Conservation (phyloP, 37 sponge, comb jelly and placozoan species). For the Spongia lamella region DNA sequence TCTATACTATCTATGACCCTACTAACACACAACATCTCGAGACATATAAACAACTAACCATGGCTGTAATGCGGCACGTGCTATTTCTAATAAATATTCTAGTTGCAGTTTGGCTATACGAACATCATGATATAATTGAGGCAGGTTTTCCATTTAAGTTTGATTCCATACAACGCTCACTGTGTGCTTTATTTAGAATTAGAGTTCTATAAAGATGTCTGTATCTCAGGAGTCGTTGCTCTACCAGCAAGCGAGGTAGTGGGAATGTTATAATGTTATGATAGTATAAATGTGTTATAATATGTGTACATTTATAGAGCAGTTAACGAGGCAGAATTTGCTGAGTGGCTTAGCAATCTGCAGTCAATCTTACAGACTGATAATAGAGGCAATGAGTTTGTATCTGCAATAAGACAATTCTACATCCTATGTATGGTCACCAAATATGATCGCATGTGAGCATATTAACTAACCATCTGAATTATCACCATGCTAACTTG, state of each 20-base stretch:
- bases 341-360: conserved; percentile 31
- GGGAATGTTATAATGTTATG: neutral
- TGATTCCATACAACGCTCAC: no score
- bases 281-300: no score
- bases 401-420: conserved; percentile 51
- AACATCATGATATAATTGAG: no score
- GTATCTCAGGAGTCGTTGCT: neutral
- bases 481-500: neutral
- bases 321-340: conserved; percentile 59
- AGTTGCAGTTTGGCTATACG: no score
- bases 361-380: conserved; percentile 24
- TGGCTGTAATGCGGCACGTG: no score
- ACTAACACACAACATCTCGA: no score
- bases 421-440: conserved; percentile 62
- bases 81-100: no score
- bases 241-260: conserved; percentile 17
- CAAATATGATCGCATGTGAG: conserved; percentile 60
- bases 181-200: no score
- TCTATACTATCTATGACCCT: no score
- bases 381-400: conserved; percentile 54
- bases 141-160: no score
- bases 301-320: conserved; percentile 36
- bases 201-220: no score
- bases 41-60: no score
- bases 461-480: neutral